A percentile compares a stretch with the other conserved stretches of the same genome.
phyloP scores from a whole-genome alignment of 2,888 invertebrate species.

The Chelonus formosanus region DNA sequence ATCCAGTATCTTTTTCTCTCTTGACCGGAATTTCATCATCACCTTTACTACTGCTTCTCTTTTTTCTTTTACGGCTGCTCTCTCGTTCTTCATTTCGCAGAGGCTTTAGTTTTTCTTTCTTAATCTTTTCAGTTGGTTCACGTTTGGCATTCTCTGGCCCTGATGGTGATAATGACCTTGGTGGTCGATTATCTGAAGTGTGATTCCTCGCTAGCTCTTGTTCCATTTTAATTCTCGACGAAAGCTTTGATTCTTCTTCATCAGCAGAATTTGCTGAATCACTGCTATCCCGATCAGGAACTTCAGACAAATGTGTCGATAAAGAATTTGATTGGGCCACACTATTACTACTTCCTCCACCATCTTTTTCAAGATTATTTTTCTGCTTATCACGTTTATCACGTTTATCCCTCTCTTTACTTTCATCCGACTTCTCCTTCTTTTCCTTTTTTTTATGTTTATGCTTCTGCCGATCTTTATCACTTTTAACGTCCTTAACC shows the following conservation, averaged over 20 bases:
- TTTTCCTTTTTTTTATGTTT: slow-evolving; percentile 69
- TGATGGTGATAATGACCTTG: slow-evolving; percentile 60
- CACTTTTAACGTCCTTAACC: slow-evolving; percentile 52
- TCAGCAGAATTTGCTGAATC: slow-evolving; percentile 57
- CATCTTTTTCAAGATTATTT: slow-evolving; percentile 51
- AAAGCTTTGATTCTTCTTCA: slow-evolving; percentile 51
- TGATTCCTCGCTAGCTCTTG: slow-evolving; percentile 17
- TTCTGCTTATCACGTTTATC: slow-evolving; percentile 61
- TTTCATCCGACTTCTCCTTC: slow-evolving; percentile 74
- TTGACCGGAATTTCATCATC: slow-evolving; percentile 52
- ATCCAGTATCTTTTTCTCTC: slow-evolving; percentile 50
- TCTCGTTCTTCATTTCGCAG: slow-evolving; percentile 65
- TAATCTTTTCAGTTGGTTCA: slow-evolving; percentile 49
- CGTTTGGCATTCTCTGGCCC: slow-evolving; percentile 49
- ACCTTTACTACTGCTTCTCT: slow-evolving; percentile 52
- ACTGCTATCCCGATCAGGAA: slow-evolving; percentile 56
- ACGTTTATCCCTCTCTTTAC: slow-evolving; percentile 70
- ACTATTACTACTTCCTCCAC: slow-evolving; percentile 40
- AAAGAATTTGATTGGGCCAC: slow-evolving; percentile 64
- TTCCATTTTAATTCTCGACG: slow-evolving; percentile 45
- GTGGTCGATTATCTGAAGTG: slow-evolving; percentile 40
- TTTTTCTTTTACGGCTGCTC: slow-evolving; percentile 59
- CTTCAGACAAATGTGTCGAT: slow-evolving; percentile 55
- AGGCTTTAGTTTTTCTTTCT: slow-evolving; percentile 40
- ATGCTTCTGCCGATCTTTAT: slow-evolving; percentile 66